phyloP scores from a whole-genome alignment of 2,113 vertebrate genomes.

The Salminus brasiliensis region DNA sequence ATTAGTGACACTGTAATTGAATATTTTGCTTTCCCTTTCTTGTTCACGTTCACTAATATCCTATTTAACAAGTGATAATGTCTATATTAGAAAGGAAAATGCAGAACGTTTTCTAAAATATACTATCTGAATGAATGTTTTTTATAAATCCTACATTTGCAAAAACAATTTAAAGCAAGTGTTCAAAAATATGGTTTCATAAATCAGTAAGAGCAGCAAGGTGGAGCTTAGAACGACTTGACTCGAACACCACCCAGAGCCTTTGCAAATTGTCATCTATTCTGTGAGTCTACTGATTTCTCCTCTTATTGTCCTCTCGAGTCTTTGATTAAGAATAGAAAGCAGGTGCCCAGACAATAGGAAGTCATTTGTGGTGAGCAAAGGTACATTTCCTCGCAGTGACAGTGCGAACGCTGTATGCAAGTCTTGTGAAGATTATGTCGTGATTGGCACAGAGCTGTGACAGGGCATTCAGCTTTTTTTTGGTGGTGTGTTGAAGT shows the following conservation, averaged over 20 bases:
- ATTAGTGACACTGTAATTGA: too few relatives aligned
- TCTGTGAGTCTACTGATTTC: not conserved
- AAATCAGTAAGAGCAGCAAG: too few relatives aligned
- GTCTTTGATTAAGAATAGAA: conserved; percentile 26
- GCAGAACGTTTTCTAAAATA: too few relatives aligned
- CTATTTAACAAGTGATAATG: too few relatives aligned
- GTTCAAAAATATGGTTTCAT: too few relatives aligned
- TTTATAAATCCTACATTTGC: too few relatives aligned
- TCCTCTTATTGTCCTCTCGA: not conserved
- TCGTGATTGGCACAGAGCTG: conserved; percentile 40
- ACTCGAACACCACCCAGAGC: not conserved
- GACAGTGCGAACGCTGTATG: conserved; percentile 11
- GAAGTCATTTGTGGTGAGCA: conserved; percentile 31
- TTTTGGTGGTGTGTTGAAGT: conserved; percentile 32
- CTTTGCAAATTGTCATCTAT: not conserved
- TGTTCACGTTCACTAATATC: too few relatives aligned
- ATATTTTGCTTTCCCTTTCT: too few relatives aligned
- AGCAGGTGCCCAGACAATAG: conserved; percentile 16
- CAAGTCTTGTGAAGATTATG: conserved; percentile 12
- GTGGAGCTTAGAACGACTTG: too few relatives aligned
- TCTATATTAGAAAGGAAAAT: too few relatives aligned
- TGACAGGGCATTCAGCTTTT: conserved; percentile 17
- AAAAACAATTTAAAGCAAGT: too few relatives aligned
- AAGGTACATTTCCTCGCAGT: conserved; percentile 24
- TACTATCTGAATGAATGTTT: too few relatives aligned